Conservation (phyloP, 2,888 invertebrate genomes). For the Drosophila aldrichi region DNA sequence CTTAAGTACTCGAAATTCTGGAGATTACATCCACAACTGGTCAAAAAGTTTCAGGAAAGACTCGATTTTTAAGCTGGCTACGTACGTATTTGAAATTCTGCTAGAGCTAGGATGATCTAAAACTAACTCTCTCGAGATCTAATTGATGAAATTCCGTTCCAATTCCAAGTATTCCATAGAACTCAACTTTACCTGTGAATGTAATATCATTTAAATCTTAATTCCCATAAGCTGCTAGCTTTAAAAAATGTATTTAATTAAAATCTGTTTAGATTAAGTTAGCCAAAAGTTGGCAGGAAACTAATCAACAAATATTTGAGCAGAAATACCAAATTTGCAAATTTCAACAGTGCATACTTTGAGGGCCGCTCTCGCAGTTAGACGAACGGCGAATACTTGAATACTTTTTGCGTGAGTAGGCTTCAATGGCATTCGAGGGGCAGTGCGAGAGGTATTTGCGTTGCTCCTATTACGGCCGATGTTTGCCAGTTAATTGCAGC, state of each 20-base stretch:
- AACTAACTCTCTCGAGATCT: not conserved
- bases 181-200: not conserved
- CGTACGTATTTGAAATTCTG: not conserved
- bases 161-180: too few species aligned
- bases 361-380: not conserved
- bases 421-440: conserved; percentile 4
- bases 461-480: conserved; percentile 1
- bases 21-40: not conserved
- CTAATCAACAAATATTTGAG: not conserved
- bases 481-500: conserved; percentile 30
- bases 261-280: not conserved
- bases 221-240: not conserved
- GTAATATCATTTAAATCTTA: not conserved
- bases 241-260: not conserved
- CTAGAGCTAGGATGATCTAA: not conserved
- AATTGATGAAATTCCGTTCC: not conserved
- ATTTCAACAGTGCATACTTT: not conserved
- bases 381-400: not conserved
- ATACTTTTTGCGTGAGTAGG: not conserved
- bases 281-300: not conserved
- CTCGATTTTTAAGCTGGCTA: not conserved
- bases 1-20: not conserved
- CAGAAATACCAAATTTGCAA: not conserved
- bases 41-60: not conserved
- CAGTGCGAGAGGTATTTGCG: conserved; percentile 7